Evolutionary conservation across 2,888 invertebrate genomes (phyloP), one percentile per base, ranked within the genome.

Genomic region (Philereme vetulata): DNA sequence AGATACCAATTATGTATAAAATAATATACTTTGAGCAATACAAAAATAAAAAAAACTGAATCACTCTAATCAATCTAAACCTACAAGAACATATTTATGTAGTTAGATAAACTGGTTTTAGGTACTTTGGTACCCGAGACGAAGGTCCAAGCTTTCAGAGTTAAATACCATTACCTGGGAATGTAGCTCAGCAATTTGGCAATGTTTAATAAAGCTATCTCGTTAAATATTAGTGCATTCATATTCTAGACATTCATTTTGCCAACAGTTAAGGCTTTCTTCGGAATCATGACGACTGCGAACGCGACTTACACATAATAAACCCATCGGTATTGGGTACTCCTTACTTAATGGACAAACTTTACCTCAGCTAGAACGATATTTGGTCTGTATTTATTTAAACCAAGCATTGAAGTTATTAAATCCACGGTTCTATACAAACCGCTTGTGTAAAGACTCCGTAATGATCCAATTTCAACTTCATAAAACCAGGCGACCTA

Each of bases 21-120:
- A 82, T 83, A 82, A 84, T 85, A 89, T 82, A 84, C 77, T 84
- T 91, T 91, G 90, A 90, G 90, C 90, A 90, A 91, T 90, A 90
- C 84, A 90, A 91, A 91, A 89, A 88, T 85, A 90, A 89, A 85
- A 89, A 89, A 85, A 89, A 89, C 81, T 81, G 81, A 89, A 87
- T 86, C 87, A 86, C 89, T 85, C 83, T 81, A 84, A 75, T 74
- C 75, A 74, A 65, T 75, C 79, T 84, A 82, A 78, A 72, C 68
- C 81, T 85, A 78, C 66, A 78, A 72, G 74, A 76, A 79, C 64
- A 58, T 65, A 65, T 65, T 63, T 49, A 57, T 57, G 59, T 60
- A 62, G 52, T 62, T 65, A 48, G 59, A 62, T 58, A 65, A 57
- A 58, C 55, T 21, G 55, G 52, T 43, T 42, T 32, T 36, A n/a